Evolutionary conservation across 2,113 vertebrate genomes (phyloP).

Genomic region (Bubo bubo): DNA sequence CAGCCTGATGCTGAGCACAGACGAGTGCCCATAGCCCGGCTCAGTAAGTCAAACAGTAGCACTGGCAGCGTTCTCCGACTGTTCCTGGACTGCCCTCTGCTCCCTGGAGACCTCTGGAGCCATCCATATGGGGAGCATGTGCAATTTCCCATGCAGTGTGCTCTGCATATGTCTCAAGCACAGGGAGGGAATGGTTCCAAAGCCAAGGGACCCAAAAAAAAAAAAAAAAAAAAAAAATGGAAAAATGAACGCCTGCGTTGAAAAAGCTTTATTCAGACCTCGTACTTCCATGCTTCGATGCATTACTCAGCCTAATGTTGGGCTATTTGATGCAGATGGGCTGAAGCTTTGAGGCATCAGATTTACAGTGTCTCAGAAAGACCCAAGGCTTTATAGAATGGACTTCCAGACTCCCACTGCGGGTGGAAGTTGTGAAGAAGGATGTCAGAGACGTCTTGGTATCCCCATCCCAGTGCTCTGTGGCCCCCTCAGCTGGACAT

Average conservation of each 20-base stretch:
- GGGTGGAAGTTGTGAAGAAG: background rate
- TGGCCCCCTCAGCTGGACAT: background rate
- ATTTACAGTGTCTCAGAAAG: background rate
- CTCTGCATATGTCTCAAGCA: background rate
- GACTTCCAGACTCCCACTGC: background rate
- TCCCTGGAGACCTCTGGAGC: background rate
- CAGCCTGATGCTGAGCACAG: background rate
- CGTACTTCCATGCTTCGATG: background rate
- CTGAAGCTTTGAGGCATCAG: background rate
- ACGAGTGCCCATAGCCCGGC: accelerated
- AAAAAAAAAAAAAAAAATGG: no score
- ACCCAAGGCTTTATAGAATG: background rate
- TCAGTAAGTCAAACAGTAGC: background rate
- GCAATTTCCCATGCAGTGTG: background rate
- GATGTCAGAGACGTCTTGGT: accelerated
- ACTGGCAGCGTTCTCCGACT: accelerated
- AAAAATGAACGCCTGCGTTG: background rate
- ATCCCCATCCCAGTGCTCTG: background rate
- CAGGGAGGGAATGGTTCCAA: background rate
- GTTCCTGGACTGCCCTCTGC: background rate
- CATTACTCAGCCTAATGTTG: background rate
- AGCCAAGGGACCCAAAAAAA: background rate
- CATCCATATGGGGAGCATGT: background rate
- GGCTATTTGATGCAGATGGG: background rate
- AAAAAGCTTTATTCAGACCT: background rate